phyloP scores from a whole-genome alignment of 2,797 vertebrate genomes.

The Sciurus vulgaris region DNA sequence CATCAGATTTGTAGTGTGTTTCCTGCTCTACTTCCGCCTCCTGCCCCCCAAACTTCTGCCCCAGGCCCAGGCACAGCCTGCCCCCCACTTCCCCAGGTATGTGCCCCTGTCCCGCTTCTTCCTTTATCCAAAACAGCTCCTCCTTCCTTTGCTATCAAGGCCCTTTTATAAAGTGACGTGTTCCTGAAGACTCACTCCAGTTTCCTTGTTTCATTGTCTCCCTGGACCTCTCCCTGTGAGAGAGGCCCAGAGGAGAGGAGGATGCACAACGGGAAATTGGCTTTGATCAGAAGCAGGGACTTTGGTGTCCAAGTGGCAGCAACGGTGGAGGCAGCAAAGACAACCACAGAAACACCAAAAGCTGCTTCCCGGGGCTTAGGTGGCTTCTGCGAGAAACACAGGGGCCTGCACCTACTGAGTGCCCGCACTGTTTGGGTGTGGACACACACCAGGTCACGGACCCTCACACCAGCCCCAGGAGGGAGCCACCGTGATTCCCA shows the following conservation, averaged over 20 bases:
- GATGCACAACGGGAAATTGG: not conserved
- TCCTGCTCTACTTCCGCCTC: not conserved
- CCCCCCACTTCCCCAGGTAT: not conserved
- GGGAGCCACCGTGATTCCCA: too few species aligned
- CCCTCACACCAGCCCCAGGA: not conserved
- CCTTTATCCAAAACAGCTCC: not conserved
- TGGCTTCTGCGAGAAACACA: not conserved
- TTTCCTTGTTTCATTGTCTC: not conserved
- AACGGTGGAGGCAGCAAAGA: not conserved
- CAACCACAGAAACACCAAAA: not conserved
- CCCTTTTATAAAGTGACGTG: not conserved
- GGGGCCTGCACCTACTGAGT: accelerated
- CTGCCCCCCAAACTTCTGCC: not conserved
- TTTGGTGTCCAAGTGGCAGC: not conserved
- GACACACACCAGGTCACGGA: accelerated
- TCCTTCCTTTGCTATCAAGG: not conserved
- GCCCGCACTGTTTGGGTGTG: not conserved
- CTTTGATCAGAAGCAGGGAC: not conserved
- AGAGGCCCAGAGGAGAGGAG: not conserved
- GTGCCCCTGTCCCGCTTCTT: not conserved
- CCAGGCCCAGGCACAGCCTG: not conserved
- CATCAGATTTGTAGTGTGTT: not conserved
- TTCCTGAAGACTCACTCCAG: not conserved
- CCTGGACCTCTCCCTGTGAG: not conserved
- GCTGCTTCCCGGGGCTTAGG: not conserved